Evolutionary conservation across 92 coral and sea anemone species (phyloP).

Genomic region (Muricea muricata): DNA sequence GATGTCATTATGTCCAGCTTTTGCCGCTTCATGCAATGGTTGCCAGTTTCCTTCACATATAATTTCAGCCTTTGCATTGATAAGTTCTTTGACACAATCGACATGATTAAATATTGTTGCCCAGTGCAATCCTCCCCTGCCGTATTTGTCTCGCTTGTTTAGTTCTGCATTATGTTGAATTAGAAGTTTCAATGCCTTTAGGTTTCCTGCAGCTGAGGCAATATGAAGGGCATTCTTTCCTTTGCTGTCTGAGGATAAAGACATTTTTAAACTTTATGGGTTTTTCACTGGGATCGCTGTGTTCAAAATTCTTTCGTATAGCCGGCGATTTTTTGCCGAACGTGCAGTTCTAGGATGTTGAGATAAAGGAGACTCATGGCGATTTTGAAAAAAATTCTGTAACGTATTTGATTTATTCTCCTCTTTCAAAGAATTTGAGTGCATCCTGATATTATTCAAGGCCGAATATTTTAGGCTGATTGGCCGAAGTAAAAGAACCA

Average conservation of each 20-base stretch:
- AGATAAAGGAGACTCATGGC: no score
- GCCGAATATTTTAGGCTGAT: no score
- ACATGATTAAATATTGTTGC: slow-evolving; percentile 75
- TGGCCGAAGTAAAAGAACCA: no score
- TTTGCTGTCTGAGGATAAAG: slow-evolving; percentile 68
- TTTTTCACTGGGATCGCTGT: no score
- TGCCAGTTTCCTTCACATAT: slow-evolving; percentile 84
- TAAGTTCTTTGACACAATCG: slow-evolving; percentile 72
- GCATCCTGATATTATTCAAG: no score
- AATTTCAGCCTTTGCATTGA: slow-evolving; percentile 81
- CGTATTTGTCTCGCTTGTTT: slow-evolving; percentile 83
- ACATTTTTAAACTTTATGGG: no score
- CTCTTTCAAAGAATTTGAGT: no score
- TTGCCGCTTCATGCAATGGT: slow-evolving; percentile 95
- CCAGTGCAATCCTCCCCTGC: slow-evolving; percentile 92
- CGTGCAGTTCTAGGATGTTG: no score
- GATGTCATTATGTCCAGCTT: slow-evolving; percentile 75
- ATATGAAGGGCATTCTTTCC: slow-evolving; percentile 82
- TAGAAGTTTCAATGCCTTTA: slow-evolving; percentile 73
- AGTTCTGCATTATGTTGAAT: slow-evolving; percentile 71
- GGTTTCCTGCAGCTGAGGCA: slow-evolving; percentile 83
- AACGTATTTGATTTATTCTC: no score
- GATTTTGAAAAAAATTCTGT: no score
- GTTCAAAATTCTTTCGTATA: no score
- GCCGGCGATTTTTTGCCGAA: no score